Evolutionary conservation across 2,797 vertebrate species (phyloP), one percentile per base, ranked within the genome.

Genomic region (Sebastes itinus): DNA sequence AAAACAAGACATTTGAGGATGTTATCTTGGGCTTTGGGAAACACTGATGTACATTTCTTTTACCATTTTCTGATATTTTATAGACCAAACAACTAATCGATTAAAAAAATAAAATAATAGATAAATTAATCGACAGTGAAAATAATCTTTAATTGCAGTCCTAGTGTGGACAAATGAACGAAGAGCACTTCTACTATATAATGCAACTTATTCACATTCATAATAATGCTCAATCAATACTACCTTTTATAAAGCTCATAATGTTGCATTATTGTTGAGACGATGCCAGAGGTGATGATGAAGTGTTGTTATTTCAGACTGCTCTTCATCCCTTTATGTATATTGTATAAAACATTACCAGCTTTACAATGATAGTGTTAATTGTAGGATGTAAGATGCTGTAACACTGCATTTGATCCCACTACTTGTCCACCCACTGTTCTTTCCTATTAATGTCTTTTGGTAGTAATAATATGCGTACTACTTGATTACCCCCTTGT

Each of bases 401-500:
- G 2, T 30, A 28, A 70, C 65, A 60, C 49, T 60, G 11, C 7
- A 22, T 83, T 63, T 70, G 42, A 73, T 75, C 54, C 4, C 63
- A 27, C 77, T 72, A 56, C 13, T 80, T 59, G 46, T 77, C 58
- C 32, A 42, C 62, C 73, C 69, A 82, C 68, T 67, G 38, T 55
- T 8, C 30, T n/a, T 70, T 8, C 25, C 54, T 70, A 3, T 73
- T 64, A 13, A 60, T 42, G 13, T 66, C 32, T 46, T 60, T 59
- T 62, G 35, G n/a, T 38, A 7, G 32, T 32, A 22, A 42, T 46
- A 27, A 55, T 12, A 72, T 81, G 13, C 5, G 11, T 59, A 49
- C 9, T 60, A 42, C 89, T 77, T 82, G 81, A 89, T 71, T 89
- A 54, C 92, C 94, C 80, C 73, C 91, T 78, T 86, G 92, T 94